Percentiles rank a stretch among this genome's conserved stretches.
phyloP scores from a whole-genome alignment of 2,797 vertebrate genomes.

The Dromococcyx pavoninus region DNA sequence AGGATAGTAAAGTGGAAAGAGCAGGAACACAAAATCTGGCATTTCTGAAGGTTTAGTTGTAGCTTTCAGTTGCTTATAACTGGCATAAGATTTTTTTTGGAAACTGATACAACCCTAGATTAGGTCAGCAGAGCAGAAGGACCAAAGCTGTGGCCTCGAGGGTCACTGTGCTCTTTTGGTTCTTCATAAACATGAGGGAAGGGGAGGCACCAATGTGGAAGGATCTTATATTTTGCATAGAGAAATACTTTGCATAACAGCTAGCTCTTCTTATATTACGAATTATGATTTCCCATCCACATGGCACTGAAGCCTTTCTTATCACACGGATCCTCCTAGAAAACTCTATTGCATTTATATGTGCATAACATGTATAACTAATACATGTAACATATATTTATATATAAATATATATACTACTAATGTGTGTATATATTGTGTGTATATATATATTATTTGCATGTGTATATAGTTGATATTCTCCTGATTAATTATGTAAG shows the following conservation, averaged over 20 bases:
- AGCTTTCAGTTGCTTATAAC: neutral
- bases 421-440: neutral
- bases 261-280: neutral
- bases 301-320: neutral
- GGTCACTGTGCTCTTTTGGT: accelerated
- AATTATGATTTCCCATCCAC: neutral
- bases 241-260: neutral
- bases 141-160: neutral
- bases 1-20: neutral
- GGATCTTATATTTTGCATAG: neutral
- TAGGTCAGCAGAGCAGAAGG: neutral
- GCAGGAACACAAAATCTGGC: neutral
- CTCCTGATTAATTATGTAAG: neutral
- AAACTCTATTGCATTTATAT: neutral
- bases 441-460: neutral
- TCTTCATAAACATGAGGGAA: neutral
- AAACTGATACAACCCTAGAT: neutral
- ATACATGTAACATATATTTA: neutral
- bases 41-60: neutral
- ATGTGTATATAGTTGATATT: neutral
- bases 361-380: neutral
- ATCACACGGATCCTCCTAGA: neutral
- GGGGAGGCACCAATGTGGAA: neutral
- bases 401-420: neutral
- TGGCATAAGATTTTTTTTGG: neutral